Evolutionary conservation across 2,888 invertebrate genomes (phyloP).

Genomic region (Lasiommata megera): DNA sequence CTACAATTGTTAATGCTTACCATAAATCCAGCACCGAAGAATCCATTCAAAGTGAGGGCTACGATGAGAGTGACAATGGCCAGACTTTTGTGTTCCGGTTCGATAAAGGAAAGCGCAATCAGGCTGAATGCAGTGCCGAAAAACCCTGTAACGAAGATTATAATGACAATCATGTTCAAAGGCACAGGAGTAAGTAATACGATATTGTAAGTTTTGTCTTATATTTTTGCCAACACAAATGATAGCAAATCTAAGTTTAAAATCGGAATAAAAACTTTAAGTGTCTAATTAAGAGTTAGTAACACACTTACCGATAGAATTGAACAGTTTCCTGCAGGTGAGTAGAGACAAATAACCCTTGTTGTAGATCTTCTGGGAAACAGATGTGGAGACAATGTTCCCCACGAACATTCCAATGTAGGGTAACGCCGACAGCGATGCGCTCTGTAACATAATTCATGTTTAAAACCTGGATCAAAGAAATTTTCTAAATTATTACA

Average conservation of each 20-base stretch:
- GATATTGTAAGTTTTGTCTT: no score
- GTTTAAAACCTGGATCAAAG: no score
- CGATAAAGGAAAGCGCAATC: conserved; percentile 78
- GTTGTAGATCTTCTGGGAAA: conserved; percentile 77
- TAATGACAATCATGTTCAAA: no score
- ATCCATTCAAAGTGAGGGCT: conserved; percentile 84
- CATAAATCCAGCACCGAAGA: conserved; percentile 86
- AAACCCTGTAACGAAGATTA: conserved; percentile 64
- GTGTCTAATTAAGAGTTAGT: no score
- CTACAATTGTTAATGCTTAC: conserved; percentile 47
- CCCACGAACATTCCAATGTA: conserved; percentile 87
- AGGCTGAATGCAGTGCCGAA: conserved; percentile 84
- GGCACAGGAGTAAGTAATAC: no score
- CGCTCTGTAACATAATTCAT: conserved; percentile 64
- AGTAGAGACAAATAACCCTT: conserved; percentile 47
- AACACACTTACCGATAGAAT: conserved; percentile 72
- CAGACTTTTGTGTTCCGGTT: conserved; percentile 52
- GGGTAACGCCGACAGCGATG: conserved; percentile 85
- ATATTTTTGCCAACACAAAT: no score
- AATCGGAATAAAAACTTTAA: no score
- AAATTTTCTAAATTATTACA: no score
- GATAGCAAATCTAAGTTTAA: no score
- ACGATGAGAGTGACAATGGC: conserved; percentile 83
- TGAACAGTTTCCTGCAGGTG: conserved; percentile 73
- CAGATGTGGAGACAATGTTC: conserved; percentile 82